Evolutionary conservation across 2,797 vertebrate species (phyloP).

Genomic region (Kryptolebias ocellatus): DNA sequence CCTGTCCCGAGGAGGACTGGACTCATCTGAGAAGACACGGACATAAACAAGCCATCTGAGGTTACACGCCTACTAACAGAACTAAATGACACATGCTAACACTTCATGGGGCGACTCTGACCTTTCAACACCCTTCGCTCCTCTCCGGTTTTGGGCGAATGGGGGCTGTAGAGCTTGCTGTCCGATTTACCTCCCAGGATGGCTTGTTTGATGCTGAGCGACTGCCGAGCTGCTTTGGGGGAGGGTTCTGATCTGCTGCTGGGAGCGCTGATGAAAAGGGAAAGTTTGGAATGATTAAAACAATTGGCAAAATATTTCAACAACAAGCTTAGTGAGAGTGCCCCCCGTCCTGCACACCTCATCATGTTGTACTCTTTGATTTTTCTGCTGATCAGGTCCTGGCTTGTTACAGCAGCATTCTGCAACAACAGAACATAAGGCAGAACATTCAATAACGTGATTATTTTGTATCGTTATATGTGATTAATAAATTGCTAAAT

Average conservation of each 20-base stretch:
- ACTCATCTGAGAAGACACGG: conserved; percentile 86
- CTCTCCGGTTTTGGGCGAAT: conserved; percentile 90
- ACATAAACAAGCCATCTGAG: conserved; percentile 1
- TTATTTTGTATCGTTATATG: too few species aligned
- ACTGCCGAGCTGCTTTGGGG: conserved; percentile 89
- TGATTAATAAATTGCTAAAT: too few species aligned
- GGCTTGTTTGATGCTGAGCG: conserved; percentile 90
- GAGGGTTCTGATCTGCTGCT: conserved; percentile 91
- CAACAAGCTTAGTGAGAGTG: not conserved
- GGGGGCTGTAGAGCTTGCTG: conserved; percentile 85
- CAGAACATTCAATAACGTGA: not conserved
- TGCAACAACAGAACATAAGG: conserved; percentile 62
- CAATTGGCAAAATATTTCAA: not conserved
- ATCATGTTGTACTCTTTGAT: conserved; percentile 97
- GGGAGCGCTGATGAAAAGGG: conserved; percentile 76
- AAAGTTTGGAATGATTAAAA: conserved; percentile 3
- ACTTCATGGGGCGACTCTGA: conserved; percentile 41
- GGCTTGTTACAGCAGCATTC: conserved; percentile 91
- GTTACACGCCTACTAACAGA: not conserved
- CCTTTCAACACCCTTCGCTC: conserved; percentile 90
- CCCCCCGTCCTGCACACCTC: conserved; percentile 82
- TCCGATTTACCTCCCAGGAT: conserved; percentile 88
- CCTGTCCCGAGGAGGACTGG: conserved; percentile 95
- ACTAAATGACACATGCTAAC: not conserved
- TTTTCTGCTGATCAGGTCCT: conserved; percentile 93